Evolutionary conservation across 2,797 vertebrate genomes (phyloP).

Genomic region (Bradypodion ventrale): DNA sequence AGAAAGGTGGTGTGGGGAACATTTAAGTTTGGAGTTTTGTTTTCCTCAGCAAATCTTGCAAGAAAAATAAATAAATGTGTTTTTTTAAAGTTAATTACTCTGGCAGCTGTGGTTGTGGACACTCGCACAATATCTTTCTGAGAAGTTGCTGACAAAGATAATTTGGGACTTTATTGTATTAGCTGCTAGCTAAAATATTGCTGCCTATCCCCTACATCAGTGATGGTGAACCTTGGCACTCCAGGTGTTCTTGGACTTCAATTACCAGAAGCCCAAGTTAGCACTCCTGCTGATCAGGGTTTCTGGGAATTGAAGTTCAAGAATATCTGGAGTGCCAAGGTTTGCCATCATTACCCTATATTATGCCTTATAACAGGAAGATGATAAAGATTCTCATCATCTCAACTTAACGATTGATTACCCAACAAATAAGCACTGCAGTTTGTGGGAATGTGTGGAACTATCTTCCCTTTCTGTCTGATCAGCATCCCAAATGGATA

Average conservation of each 20-base stretch:
- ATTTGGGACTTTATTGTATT: neutral
- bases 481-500: neutral
- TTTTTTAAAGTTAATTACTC: slow-evolving; percentile 14
- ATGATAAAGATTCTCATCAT: neutral
- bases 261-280: too few species aligned
- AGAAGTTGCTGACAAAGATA: slow-evolving; percentile 13
- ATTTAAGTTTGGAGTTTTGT: neutral
- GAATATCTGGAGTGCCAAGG: too few species aligned
- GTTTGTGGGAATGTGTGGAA: neutral
- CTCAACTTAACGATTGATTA: slow-evolving; percentile 8
- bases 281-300: too few species aligned
- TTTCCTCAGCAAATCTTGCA: neutral
- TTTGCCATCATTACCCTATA: too few species aligned
- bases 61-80: neutral
- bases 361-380: neutral
- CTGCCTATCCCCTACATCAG: neutral
- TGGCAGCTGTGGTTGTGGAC: neutral
- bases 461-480: neutral
- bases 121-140: neutral
- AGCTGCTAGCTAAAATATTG: neutral
- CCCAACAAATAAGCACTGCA: neutral
- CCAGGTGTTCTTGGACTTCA: too few species aligned
- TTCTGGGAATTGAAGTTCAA: too few species aligned
- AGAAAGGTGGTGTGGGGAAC: neutral
- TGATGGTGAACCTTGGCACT: too few species aligned